Percentiles rank a stretch among this genome's conserved stretches.
phyloP scores from a whole-genome alignment of 2,797 vertebrate genomes.

The Xerus rutilus region DNA sequence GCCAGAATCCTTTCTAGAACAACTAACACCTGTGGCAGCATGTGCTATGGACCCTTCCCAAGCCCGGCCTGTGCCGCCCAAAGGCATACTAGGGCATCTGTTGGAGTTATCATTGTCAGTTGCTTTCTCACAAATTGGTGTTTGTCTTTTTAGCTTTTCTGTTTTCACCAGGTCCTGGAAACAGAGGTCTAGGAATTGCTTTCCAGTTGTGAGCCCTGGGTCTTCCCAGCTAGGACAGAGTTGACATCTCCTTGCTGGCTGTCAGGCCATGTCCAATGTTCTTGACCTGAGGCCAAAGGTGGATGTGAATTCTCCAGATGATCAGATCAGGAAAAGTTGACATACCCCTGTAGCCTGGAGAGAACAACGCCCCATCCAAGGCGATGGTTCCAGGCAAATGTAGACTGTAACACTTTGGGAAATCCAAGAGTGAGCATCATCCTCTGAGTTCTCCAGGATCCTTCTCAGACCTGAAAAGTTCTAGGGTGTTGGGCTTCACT shows the following conservation, averaged over 20 bases:
- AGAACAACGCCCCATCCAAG: background rate
- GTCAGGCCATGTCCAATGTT: background rate
- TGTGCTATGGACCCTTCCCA: background rate
- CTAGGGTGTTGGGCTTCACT: background rate
- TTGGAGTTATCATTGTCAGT: background rate
- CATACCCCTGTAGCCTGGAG: background rate
- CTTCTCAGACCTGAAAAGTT: background rate
- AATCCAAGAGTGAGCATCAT: background rate
- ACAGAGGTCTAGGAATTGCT: background rate
- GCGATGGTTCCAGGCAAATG: background rate
- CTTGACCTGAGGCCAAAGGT: background rate
- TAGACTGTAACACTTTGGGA: background rate
- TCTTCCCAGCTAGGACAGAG: background rate
- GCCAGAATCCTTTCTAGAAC: background rate
- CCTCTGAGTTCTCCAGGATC: background rate
- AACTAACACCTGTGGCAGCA: background rate
- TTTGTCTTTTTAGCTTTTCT: background rate
- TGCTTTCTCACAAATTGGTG: background rate
- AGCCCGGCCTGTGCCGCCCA: accelerated
- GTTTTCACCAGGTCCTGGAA: constrained; percentile 9
- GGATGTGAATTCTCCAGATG: background rate
- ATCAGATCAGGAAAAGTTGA: background rate
- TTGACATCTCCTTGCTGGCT: background rate
- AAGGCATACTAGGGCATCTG: background rate
- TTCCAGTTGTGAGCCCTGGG: background rate